Evolutionary conservation across 2,888 invertebrate genomes (phyloP).

Genomic region (Agrenia bidenticulata): DNA sequence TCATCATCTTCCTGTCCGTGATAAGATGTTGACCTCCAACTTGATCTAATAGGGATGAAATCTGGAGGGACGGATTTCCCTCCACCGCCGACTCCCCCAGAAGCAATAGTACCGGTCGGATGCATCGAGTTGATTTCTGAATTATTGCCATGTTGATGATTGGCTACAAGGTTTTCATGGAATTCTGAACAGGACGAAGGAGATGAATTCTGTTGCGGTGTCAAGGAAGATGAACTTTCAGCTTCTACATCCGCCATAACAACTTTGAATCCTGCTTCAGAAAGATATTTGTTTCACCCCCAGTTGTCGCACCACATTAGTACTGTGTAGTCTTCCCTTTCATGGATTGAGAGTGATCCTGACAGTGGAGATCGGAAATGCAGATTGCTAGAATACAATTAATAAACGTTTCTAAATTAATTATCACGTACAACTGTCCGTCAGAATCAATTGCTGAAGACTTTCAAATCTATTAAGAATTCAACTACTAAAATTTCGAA

Average conservation of each 20-base stretch:
- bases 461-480: too few species aligned
- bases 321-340: too few species aligned
- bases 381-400: too few species aligned
- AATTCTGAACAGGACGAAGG: slow-evolving; percentile 31
- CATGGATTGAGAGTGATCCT: too few species aligned
- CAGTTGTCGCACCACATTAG: too few species aligned
- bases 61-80: slow-evolving; percentile 42
- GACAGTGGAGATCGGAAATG: too few species aligned
- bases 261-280: not conserved
- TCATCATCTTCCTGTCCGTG: slow-evolving; percentile 29
- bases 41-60: slow-evolving; percentile 42
- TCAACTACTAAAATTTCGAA: too few species aligned
- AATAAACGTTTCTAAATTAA: too few species aligned
- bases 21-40: slow-evolving; percentile 41
- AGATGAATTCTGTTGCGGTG: slow-evolving; percentile 16
- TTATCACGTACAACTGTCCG: too few species aligned
- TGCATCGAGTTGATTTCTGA: not conserved
- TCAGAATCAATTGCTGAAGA: too few species aligned
- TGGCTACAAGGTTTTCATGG: slow-evolving; percentile 33
- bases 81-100: slow-evolving; percentile 13
- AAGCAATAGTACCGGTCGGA: not conserved
- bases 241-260: slow-evolving; percentile 40
- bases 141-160: slow-evolving; percentile 20
- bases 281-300: too few species aligned
- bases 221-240: slow-evolving; percentile 29